Evolutionary conservation across 2,888 invertebrate genomes (phyloP).

Genomic region (Noctua comes): DNA sequence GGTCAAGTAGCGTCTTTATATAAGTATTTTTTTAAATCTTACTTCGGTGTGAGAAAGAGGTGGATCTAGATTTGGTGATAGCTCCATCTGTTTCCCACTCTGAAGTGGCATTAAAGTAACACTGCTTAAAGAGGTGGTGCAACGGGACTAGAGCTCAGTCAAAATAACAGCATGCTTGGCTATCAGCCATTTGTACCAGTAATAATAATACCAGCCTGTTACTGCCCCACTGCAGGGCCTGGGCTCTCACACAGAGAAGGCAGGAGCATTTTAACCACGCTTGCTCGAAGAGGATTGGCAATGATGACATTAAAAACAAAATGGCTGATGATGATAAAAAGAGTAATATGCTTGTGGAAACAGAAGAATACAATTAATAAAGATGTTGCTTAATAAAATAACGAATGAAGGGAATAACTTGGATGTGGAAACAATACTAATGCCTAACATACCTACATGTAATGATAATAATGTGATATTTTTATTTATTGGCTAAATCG

Average conservation of each 20-base stretch:
- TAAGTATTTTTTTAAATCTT: not conserved
- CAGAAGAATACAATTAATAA: slow-evolving; percentile 16
- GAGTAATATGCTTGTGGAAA: slow-evolving; percentile 23
- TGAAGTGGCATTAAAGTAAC: not conserved
- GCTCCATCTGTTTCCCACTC: not conserved
- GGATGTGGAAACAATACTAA: not conserved
- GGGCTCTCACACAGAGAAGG: not conserved
- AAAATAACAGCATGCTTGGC: not conserved
- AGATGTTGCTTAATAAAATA: slow-evolving; percentile 25
- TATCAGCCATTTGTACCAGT: not conserved
- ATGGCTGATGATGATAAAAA: not conserved
- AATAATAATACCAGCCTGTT: not conserved
- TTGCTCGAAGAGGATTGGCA: not conserved
- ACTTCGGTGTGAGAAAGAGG: not conserved
- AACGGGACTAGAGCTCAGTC: not conserved
- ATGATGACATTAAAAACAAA: not conserved
- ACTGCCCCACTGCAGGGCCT: not conserved
- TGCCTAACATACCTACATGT: not conserved
- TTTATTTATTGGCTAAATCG: slow-evolving; percentile 28
- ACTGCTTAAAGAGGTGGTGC: not conserved
- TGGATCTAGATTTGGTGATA: not conserved
- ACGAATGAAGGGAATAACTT: not conserved
- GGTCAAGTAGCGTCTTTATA: not conserved
- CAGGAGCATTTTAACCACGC: not conserved
- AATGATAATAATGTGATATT: not conserved